A percentile compares a stretch with the other conserved stretches of the same genome.
phyloP scores from a whole-genome alignment of 2,888 invertebrate species.

The Drosophila melanosoma region DNA sequence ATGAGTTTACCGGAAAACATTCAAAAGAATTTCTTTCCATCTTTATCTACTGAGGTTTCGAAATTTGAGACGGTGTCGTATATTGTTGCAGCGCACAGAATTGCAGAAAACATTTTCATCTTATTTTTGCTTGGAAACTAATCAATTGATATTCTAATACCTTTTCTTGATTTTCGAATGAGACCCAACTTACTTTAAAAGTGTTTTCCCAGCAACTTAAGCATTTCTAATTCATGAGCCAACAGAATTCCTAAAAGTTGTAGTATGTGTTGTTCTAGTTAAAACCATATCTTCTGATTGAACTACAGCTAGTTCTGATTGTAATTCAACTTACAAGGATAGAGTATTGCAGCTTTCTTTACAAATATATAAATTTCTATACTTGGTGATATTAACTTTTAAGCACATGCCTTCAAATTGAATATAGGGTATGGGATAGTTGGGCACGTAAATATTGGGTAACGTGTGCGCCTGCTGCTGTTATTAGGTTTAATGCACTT shows the following conservation, averaged over 20 bases:
- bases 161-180: not conserved
- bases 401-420: constrained; percentile 4
- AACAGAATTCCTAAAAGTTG: not conserved
- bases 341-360: not conserved
- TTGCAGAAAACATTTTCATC: not conserved
- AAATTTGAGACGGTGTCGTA: not conserved
- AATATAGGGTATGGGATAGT: constrained; percentile 24
- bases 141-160: not conserved
- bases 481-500: constrained; percentile 69
- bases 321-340: not conserved
- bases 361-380: not conserved
- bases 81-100: not conserved
- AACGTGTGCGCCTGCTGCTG: constrained; percentile 2
- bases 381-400: constrained; percentile 19
- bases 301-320: not conserved
- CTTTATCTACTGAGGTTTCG: not conserved
- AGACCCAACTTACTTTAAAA: not conserved
- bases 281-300: not conserved
- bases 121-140: not conserved
- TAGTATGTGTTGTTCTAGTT: not conserved
- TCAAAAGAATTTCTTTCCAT: not conserved
- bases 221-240: not conserved
- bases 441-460: not conserved
- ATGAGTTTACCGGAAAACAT: not conserved
- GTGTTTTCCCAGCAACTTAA: not conserved